Evolutionary conservation across 2,797 vertebrate species (phyloP).

Genomic region (Spatula versicolor): DNA sequence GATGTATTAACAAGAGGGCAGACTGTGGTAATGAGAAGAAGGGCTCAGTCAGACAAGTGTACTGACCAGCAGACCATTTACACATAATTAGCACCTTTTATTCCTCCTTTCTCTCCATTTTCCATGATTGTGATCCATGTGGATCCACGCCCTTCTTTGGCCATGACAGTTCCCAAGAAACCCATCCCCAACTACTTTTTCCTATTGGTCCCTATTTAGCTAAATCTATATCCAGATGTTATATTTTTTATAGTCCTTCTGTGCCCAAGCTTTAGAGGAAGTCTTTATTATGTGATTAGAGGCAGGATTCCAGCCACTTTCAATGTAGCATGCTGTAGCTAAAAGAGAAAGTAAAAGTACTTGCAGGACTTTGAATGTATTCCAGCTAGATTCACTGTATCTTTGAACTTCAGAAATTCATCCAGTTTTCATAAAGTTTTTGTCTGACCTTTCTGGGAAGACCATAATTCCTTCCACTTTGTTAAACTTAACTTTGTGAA

Average conservation of each 20-base stretch:
- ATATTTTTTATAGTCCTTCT: neutral
- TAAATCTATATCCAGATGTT: neutral
- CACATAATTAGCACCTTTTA: neutral
- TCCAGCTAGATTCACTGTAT: neutral
- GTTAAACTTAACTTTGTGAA: neutral
- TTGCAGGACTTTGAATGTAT: neutral
- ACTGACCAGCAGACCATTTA: neutral
- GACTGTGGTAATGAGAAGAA: neutral
- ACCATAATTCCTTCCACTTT: neutral
- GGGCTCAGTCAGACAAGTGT: neutral
- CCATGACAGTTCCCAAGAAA: neutral
- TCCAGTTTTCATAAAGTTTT: constrained; percentile 20
- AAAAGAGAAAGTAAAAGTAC: constrained; percentile 33
- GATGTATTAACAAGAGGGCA: neutral
- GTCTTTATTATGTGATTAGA: neutral
- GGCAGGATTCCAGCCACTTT: constrained; percentile 29
- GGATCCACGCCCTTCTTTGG: neutral
- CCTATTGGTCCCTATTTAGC: neutral
- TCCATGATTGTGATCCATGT: neutral
- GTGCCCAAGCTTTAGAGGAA: neutral
- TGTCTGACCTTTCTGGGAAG: constrained; percentile 21
- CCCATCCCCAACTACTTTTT: neutral
- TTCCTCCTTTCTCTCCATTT: neutral
- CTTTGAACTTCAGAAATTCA: constrained; percentile 28
- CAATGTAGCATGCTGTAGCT: neutral